phyloP scores from a whole-genome alignment of 2,888 invertebrate species.

The Luperina testacea region DNA sequence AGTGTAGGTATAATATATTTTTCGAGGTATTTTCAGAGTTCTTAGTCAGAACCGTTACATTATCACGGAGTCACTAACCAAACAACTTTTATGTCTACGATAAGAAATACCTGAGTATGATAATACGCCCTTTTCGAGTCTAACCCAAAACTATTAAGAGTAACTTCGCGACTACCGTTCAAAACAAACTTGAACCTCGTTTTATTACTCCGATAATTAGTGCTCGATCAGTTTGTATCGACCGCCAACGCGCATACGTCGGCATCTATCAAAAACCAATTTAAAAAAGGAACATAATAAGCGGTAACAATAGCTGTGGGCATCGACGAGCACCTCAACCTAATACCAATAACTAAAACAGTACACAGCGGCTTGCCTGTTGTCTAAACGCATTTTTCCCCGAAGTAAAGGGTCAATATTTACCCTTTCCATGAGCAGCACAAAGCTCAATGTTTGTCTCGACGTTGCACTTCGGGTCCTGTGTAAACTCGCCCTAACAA shows the following conservation, averaged over 20 bases:
- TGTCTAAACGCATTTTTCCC: constrained; percentile 89
- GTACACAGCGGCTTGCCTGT: constrained; percentile 85
- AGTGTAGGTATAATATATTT: constrained; percentile 13
- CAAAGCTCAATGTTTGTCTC: constrained; percentile 88
- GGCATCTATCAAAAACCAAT: constrained; percentile 74
- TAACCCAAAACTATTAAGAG: constrained; percentile 58
- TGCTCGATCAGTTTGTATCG: constrained; percentile 77
- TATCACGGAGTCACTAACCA: constrained; percentile 28
- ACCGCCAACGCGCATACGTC: constrained; percentile 70
- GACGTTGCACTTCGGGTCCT: constrained; percentile 89
- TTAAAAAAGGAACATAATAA: constrained; percentile 67
- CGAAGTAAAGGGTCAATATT: constrained; percentile 88
- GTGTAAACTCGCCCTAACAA: constrained; percentile 87
- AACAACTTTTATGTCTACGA: constrained; percentile 42
- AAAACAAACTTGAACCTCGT: constrained; percentile 75
- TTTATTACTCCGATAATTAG: constrained; percentile 83
- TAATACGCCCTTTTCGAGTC: constrained; percentile 49
- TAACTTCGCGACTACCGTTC: constrained; percentile 75
- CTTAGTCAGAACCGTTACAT: constrained; percentile 28
- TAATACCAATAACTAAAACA: constrained; percentile 88
- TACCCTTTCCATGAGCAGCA: constrained; percentile 86
- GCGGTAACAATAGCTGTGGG: constrained; percentile 75
- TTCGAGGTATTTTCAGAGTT: neutral
- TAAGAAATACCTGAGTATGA: constrained; percentile 45
- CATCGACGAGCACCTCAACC: constrained; percentile 76